Conservation (phyloP, 92 coral and sea anemone genomes). For the Phenganax stokvisi region DNA sequence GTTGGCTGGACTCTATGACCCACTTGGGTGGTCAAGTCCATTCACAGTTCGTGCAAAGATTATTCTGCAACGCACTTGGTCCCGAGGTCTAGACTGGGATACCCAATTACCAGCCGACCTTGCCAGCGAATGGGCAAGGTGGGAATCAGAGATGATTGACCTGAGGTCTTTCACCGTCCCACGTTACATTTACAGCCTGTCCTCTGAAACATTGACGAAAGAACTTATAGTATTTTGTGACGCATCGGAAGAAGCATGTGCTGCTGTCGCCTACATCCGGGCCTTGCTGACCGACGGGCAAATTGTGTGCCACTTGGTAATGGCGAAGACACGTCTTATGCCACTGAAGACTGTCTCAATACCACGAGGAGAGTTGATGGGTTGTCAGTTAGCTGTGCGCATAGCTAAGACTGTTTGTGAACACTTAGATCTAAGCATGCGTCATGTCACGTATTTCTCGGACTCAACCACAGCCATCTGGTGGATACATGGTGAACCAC, state of each 20-base stretch:
- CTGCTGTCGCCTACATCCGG: constrained; percentile 36
- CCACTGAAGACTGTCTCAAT: constrained; percentile 44
- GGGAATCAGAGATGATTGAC: constrained; percentile 46
- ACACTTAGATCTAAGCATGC: constrained; percentile 23
- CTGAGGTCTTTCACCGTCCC: constrained; percentile 41
- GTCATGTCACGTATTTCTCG: constrained; percentile 3
- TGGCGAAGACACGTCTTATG: constrained; percentile 41
- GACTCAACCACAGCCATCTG: constrained; percentile 45
- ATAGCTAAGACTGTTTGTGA: constrained; percentile 23
- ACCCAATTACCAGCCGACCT: constrained; percentile 41
- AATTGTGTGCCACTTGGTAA: constrained; percentile 13
- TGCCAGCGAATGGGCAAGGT: constrained; percentile 40
- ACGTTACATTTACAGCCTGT: constrained; percentile 28
- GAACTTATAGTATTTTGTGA: constrained; percentile 37
- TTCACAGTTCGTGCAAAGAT: constrained; percentile 45
- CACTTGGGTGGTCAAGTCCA: constrained; percentile 50
- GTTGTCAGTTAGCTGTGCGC: constrained; percentile 35
- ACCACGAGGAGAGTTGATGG: constrained; percentile 44
- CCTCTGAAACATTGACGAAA: constrained; percentile 7
- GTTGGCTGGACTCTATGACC: constrained; percentile 48
- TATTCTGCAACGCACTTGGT: constrained; percentile 48
- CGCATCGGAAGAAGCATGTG: constrained; percentile 46
- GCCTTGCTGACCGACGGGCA: constrained; percentile 16
- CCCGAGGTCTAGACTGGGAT: constrained; percentile 53
- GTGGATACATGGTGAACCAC: constrained; percentile 31